Base-by-base conservation (phyloP, 2,797 vertebrate species). In the Acrocephalus scirpaceus region DNA sequence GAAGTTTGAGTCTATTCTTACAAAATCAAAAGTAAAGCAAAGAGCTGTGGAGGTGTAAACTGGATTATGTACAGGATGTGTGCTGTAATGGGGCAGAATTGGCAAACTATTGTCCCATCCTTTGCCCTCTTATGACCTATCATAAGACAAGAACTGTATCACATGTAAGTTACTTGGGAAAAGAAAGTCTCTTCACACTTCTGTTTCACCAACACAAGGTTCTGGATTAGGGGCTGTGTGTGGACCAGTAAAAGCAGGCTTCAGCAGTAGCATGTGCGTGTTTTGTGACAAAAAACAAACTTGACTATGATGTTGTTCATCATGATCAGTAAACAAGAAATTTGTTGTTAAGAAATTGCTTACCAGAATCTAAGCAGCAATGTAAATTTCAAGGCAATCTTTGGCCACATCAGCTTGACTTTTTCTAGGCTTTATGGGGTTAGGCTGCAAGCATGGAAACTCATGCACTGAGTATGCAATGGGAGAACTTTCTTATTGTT, bases 401-500 rank as follows among this genome's bases (percentile, higher is more conserved):
- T 36, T 88, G 34, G 16, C 54, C 34, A 16, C 61, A 62, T 36
- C 30, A 91, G 40, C 50, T 62, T 72, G 75, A 58, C 50, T 91
- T 94, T 93, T 93, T 72, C 85, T 89, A 56, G 75, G 30, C 65
- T 95, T 94, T 80, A 71, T 67, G 56, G 75, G 40, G 54, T 87
- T 93, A 65, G 61, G 61, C 88, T 96, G 53, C 60, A 90, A 92
- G 91, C 78, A 74, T 61, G 93, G 91, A 95, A 97, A 96, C 21
- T 93, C 88, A 54, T 82, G 74, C 1, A 2, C 45, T 76, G 60
- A 79, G 19, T 92, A 51, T 93, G 89, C 84, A 95, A 36, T 78
- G 77, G 67, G 86, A 92, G 32, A 76, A 79, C 38, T 76, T 86
- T 88, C 76, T 86, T 93, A 81, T 51, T 94, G 88, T 94, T 95